Conservation (phyloP, 1,140 invertebrate species). For the Phthorimaea operculella region DNA sequence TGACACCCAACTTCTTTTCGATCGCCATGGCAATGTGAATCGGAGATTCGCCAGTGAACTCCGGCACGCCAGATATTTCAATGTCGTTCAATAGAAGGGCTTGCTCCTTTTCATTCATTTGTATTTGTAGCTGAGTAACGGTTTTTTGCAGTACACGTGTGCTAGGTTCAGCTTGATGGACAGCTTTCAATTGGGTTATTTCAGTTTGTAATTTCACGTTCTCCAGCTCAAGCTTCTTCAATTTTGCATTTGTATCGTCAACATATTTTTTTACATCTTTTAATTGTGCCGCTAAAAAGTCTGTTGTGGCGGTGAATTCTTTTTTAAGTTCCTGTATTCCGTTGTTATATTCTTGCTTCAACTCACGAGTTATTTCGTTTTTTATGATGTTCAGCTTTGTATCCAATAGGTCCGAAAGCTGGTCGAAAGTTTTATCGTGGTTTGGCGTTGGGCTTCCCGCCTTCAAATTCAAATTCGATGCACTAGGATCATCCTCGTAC, state of each 20-base stretch:
- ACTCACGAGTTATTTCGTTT: neutral
- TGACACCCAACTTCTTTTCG: neutral
- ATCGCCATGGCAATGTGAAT: neutral
- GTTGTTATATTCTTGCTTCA: neutral
- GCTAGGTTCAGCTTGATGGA: neutral
- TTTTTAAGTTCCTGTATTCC: neutral
- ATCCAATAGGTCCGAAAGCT: neutral
- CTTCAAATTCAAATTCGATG: too few species aligned
- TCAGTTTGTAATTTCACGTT: neutral
- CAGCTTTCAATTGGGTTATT: neutral
- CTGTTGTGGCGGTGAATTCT: neutral
- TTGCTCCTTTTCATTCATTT: constrained; percentile 3
- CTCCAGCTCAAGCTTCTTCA: neutral
- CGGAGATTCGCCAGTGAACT: neutral
- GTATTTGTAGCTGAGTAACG: neutral
- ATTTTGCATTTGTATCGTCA: neutral
- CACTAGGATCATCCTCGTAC: too few species aligned
- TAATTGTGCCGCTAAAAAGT: neutral
- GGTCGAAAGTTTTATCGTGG: too few species aligned
- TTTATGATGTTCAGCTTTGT: neutral
- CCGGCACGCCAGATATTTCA: constrained; percentile 5
- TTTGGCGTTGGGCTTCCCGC: too few species aligned
- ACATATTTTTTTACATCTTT: too few species aligned
- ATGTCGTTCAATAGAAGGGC: neutral
- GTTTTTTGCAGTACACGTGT: neutral